Base-by-base conservation (phyloP, 2,797 vertebrate species). In the Morus bassanus region DNA sequence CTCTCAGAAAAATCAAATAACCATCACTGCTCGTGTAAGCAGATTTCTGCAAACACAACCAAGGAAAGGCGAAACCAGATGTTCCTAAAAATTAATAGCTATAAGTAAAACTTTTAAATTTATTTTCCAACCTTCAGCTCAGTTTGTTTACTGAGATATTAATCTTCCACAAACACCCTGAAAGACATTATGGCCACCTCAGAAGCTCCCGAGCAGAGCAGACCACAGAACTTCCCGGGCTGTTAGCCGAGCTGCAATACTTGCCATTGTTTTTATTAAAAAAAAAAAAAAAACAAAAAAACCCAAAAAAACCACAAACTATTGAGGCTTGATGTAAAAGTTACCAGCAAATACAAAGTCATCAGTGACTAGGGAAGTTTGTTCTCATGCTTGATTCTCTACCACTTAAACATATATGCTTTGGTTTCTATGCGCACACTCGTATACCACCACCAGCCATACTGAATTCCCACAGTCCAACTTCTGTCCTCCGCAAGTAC, bases 381-480 rank as follows among this genome's bases (percentile, higher is more conserved):
- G 19, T n/a, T 74, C 31, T 68, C 31, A 14, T 25, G 41, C 27
- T 56, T 41, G 8, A 79, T 41, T 50, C n/a, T 54, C 76, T 37
- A 0, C 28, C 48, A 35, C 22, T 73, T 51, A 37, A 85, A 73
- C 41, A 60, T 5, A 68, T 0, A 39, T 1, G 3, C 54, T 79
- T 41, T 45, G 54, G 9, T 46, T 82, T 65, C 50, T 12, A n/a
- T 1, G 6, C 15, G 18, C 28, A 22, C 22, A 15, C 31, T 59
- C 1, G 0, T 5, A 7, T 8, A 18, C 3, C 37, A 30, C 30
- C 23, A 59, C 4, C 28, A 78, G 46, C 37, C 31, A 31, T 8
- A 22, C 41, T 17, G 15, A 78, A 63, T 15, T 77, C 33, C 65
- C 57, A 67, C 27, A 15, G 23, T 17, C 48, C 61, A 64, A 7